Percentiles rank a stretch among this genome's conserved stretches.
These are phyloP conservation scores for Clepsis dumicolana DNA, from an alignment of 2,888 invertebrate species.

Conservation along the genomic window DNA sequence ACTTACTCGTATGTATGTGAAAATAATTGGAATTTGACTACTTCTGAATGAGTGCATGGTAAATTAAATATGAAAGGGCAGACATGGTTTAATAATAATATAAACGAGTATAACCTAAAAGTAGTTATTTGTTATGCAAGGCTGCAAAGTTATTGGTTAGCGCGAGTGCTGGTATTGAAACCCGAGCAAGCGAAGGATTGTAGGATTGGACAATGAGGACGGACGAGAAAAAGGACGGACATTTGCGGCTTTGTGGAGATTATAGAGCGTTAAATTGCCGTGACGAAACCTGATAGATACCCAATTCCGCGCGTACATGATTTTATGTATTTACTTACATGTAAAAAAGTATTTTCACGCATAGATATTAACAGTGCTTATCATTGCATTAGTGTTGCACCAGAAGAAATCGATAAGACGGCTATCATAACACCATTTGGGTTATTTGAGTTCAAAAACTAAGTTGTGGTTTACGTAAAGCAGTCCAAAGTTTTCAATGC, in stretches of 20 bases:
- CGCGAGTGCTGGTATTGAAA: too few relatives aligned
- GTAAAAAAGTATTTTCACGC: background rate
- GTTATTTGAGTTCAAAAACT: too few relatives aligned
- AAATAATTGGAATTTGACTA: too few relatives aligned
- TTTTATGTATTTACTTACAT: background rate
- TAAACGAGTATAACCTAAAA: too few relatives aligned
- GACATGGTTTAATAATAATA: too few relatives aligned
- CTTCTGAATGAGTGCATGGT: too few relatives aligned
- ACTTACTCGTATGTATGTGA: too few relatives aligned
- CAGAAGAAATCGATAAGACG: conserved; percentile 58
- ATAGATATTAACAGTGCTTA: conserved; percentile 15
- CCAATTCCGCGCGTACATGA: background rate
- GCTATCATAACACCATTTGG: conserved; percentile 57
- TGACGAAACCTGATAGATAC: background rate
- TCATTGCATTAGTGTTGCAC: conserved; percentile 15
- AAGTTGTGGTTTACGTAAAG: conserved; percentile 56
- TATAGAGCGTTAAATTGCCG: conserved; percentile 18
- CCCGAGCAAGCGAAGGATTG: too few relatives aligned
- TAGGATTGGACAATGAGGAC: too few relatives aligned
- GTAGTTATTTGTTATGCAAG: too few relatives aligned
- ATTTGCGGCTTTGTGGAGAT: conserved; percentile 43
- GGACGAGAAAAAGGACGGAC: conserved; percentile 31
- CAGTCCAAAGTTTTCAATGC: conserved; percentile 55
- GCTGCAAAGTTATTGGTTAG: too few relatives aligned
- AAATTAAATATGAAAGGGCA: too few relatives aligned